These are phyloP conservation scores for Machaerirhynchus nigripectus DNA, from an alignment of 2,113 vertebrate genomes.

Conservation along the genomic window DNA sequence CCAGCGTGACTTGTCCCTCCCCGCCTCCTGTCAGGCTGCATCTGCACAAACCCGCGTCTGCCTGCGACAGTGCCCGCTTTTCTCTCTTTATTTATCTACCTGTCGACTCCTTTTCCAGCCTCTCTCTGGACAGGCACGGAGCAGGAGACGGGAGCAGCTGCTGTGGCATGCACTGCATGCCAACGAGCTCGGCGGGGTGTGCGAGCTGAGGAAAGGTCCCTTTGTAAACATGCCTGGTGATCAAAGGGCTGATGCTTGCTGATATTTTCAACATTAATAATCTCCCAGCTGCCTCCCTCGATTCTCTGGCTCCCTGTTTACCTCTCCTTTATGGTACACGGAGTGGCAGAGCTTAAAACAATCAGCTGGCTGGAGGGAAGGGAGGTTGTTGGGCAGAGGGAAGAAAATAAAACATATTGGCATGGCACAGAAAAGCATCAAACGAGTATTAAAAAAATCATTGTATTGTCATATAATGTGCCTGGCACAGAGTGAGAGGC, in stretches of 20 bases:
- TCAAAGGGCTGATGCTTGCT: conserved; percentile 45
- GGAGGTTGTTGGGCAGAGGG: not conserved
- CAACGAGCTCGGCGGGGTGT: not conserved
- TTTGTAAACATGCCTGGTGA: conserved; percentile 44
- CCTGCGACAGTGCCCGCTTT: not conserved
- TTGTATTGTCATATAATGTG: not conserved
- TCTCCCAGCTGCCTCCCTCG: conserved; percentile 39
- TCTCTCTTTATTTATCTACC: conserved; percentile 27
- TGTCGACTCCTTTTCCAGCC: not conserved
- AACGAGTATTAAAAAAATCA: not conserved
- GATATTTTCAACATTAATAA: conserved; percentile 49
- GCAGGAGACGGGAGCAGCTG: conserved; percentile 27
- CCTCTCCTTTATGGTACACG: not conserved
- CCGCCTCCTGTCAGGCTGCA: not conserved
- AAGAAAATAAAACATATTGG: not conserved
- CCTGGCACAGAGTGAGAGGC: not conserved
- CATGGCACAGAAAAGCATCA: not conserved
- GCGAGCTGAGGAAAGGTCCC: conserved; percentile 12
- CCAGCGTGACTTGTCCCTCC: not conserved
- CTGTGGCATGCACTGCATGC: conserved; percentile 12
- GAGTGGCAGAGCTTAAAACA: not conserved
- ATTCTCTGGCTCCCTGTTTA: not conserved
- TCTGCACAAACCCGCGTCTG: not conserved
- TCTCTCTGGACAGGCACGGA: not conserved
- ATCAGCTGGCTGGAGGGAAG: not conserved